These are phyloP conservation scores for Phalloptychus januarius DNA, from an alignment of 2,797 vertebrate species.

Conservation along the genomic window DNA sequence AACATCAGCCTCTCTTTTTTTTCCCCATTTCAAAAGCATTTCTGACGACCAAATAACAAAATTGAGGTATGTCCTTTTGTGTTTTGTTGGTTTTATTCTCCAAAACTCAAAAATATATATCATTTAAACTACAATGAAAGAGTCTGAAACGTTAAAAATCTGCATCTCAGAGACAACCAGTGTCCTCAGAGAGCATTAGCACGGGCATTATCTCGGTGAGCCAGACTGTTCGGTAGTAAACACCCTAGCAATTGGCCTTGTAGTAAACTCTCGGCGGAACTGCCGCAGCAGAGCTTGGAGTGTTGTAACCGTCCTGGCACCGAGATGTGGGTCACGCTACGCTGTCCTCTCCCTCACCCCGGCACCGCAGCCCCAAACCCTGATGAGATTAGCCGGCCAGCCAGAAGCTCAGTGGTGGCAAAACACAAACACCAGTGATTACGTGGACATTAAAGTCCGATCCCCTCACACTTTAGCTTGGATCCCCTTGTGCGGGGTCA, in stretches of 20 bases:
- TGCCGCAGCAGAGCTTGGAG: constrained; percentile 36
- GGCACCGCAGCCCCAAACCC: constrained; percentile 70
- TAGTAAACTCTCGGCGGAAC: constrained; percentile 70
- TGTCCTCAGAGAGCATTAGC: constrained; percentile 65
- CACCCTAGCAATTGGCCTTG: constrained; percentile 66
- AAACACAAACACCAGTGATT: constrained; percentile 76
- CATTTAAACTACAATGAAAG: constrained; percentile 4
- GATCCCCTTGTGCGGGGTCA: constrained; percentile 61
- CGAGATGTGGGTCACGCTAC: constrained; percentile 76
- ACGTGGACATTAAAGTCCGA: constrained; percentile 72
- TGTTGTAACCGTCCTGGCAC: constrained; percentile 69
- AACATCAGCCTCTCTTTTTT: neutral
- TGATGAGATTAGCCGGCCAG: constrained; percentile 80
- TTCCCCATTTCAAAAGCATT: neutral
- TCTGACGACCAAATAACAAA: neutral
- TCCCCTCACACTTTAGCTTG: constrained; percentile 68
- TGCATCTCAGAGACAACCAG: constrained; percentile 53
- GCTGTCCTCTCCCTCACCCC: constrained; percentile 79
- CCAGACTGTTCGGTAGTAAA: constrained; percentile 74
- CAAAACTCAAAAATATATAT: neutral
- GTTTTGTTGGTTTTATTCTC: neutral
- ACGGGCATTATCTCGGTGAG: constrained; percentile 70
- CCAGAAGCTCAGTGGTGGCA: constrained; percentile 72
- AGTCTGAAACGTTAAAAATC: constrained; percentile 34
- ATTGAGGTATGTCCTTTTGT: neutral